Percentiles rank a stretch among this genome's conserved stretches.
phyloP scores from a whole-genome alignment of 1,140 invertebrate genomes.

The Drosophila insularis region DNA sequence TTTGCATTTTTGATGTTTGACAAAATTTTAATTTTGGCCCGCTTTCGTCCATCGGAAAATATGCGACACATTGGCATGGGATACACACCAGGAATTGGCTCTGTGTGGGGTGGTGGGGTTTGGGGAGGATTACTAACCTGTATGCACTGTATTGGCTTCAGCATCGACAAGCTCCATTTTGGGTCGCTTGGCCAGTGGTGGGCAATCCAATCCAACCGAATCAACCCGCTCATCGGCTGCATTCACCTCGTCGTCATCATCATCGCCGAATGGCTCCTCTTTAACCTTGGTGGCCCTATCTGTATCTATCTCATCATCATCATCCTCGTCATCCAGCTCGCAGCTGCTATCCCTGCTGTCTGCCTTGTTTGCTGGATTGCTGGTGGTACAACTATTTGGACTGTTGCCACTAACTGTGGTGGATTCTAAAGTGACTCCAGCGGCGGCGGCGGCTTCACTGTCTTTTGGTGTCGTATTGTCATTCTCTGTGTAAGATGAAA shows the following conservation, averaged over 20 bases:
- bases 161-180: conserved; percentile 92
- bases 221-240: conserved; percentile 29
- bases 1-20: conserved; percentile 43
- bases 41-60: conserved; percentile 39
- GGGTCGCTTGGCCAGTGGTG: conserved; percentile 86
- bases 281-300: conserved; percentile 83
- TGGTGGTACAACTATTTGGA: conserved; percentile 29
- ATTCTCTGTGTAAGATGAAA: conserved; percentile 56
- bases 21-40: conserved; percentile 53
- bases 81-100: too few species aligned
- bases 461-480: conserved; percentile 81
- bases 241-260: conserved; percentile 81
- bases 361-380: not conserved
- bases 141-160: conserved; percentile 93
- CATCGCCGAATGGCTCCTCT: conserved; percentile 84
- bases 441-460: conserved; percentile 32
- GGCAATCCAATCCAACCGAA: conserved; percentile 47
- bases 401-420: conserved; percentile 29
- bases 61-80: conserved; percentile 16
- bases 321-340: conserved; percentile 41
- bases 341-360: conserved; percentile 38
- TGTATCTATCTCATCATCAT: conserved; percentile 23
- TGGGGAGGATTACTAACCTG: conserved; percentile 86
- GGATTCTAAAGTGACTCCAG: conserved; percentile 18
- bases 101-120: not conserved